Evolutionary conservation across 1,140 invertebrate species (phyloP).

Genomic region (Propsilocerus akamusi): DNA sequence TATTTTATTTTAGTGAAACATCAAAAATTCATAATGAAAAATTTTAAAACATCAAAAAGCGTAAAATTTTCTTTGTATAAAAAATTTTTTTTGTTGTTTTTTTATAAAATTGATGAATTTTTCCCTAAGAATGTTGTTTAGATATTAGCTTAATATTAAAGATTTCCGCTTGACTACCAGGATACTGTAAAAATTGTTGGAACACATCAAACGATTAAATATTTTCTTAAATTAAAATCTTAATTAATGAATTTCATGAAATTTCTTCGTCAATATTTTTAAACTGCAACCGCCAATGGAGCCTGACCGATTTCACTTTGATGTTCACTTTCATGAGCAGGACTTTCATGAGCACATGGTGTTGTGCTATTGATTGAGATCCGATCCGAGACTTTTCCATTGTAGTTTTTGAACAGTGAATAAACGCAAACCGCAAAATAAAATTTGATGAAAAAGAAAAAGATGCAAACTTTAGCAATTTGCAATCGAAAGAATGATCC

Average conservation of each 20-base stretch:
- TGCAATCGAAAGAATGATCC: neutral
- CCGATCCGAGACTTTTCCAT: neutral
- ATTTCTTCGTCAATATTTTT: neutral
- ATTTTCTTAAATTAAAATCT: neutral
- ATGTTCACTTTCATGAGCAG: no score
- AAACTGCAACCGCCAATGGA: neutral
- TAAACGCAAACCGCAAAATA: neutral
- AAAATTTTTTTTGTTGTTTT: no score
- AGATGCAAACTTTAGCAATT: neutral
- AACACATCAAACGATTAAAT: no score
- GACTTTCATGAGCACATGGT: neutral
- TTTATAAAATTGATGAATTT: neutral
- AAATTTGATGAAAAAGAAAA: neutral
- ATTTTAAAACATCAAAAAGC: neutral
- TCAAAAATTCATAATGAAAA: neutral
- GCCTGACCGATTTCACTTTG: neutral
- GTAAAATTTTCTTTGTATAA: neutral
- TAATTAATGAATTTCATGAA: neutral
- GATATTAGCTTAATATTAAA: neutral
- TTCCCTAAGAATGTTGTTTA: neutral
- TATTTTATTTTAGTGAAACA: neutral
- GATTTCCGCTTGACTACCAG: slow-evolving; percentile 2
- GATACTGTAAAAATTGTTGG: neutral
- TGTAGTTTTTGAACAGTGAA: neutral
- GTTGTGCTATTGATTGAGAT: neutral